Percentiles rank a stretch among this genome's conserved stretches.
phyloP scores from a whole-genome alignment of 2,888 invertebrate species.

The Caenorhabditis sp. region DNA sequence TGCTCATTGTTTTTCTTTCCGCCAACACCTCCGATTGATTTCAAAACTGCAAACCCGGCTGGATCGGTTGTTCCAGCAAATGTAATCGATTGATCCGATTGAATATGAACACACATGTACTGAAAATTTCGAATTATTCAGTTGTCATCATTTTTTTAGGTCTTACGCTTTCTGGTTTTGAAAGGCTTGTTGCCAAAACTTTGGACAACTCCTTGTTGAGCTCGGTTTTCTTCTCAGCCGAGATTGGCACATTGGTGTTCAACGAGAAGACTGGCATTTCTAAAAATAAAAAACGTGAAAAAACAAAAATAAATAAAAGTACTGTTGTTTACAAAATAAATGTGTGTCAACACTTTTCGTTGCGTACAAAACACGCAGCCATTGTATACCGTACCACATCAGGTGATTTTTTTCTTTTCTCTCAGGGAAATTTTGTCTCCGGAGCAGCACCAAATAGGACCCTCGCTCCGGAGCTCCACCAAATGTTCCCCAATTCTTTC shows the following conservation, averaged over 20 bases:
- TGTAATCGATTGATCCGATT: slow-evolving; percentile 39
- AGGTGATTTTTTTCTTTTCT: slow-evolving; percentile 15
- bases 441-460: too few species aligned
- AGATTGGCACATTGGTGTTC: slow-evolving; percentile 32
- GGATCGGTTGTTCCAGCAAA: slow-evolving; percentile 55
- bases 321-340: slow-evolving; percentile 14
- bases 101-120: slow-evolving; percentile 55
- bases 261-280: slow-evolving; percentile 48
- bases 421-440: too few species aligned
- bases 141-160: background rate
- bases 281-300: background rate
- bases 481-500: too few species aligned
- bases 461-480: too few species aligned
- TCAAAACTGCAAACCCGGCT: slow-evolving; percentile 39
- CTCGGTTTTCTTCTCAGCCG: slow-evolving; percentile 34
- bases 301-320: slow-evolving; percentile 1
- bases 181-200: slow-evolving; percentile 44
- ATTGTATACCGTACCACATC: slow-evolving; percentile 27
- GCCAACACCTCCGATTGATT: slow-evolving; percentile 53
- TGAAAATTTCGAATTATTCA: too few species aligned
- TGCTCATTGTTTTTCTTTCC: slow-evolving; percentile 36
- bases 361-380: slow-evolving; percentile 7
- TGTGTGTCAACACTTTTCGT: slow-evolving; percentile 23
- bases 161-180: slow-evolving; percentile 58
- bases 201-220: slow-evolving; percentile 39